Conservation (phyloP, 1,140 invertebrate genomes). For the Drosophila pectinifera region DNA sequence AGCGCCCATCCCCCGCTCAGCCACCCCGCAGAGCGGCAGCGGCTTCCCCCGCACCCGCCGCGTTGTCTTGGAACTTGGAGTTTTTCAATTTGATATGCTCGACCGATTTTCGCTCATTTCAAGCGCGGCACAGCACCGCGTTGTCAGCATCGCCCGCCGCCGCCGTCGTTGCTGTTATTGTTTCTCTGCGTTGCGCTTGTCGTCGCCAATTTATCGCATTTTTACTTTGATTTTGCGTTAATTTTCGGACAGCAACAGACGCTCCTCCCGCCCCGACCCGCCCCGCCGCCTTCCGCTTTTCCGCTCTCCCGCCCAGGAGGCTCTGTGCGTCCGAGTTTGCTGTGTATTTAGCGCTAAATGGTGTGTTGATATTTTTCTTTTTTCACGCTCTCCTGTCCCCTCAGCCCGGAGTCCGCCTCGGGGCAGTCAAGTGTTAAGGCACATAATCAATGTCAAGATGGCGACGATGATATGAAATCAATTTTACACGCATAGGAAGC, state of each 20-base stretch:
- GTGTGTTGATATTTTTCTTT: constrained; percentile 60
- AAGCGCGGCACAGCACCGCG: constrained; percentile 58
- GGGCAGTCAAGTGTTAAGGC: constrained; percentile 71
- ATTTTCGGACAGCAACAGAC: constrained; percentile 69
- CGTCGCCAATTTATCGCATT: constrained; percentile 82
- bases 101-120: constrained; percentile 82
- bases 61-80: constrained; percentile 78
- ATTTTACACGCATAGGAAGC: constrained; percentile 47
- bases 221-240: constrained; percentile 83
- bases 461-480: constrained; percentile 59
- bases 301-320: constrained; percentile 1
- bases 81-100: constrained; percentile 83
- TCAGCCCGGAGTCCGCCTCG: constrained; percentile 27
- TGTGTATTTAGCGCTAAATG: constrained; percentile 75
- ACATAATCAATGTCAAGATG: constrained; percentile 72
- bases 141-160: constrained; percentile 41
- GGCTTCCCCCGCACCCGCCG: constrained; percentile 3
- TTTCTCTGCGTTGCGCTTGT: constrained; percentile 70
- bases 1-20: constrained; percentile 26
- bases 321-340: constrained; percentile 7
- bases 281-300: neutral
- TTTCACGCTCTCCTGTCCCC: constrained; percentile 27
- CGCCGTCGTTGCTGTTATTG: constrained; percentile 43
- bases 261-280: neutral
- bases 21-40: constrained; percentile 1